Percentiles rank a stretch among this genome's conserved stretches.
These are phyloP conservation scores for Batillaria attramentaria DNA, from an alignment of 1,140 invertebrate species.

Conservation along the genomic window DNA sequence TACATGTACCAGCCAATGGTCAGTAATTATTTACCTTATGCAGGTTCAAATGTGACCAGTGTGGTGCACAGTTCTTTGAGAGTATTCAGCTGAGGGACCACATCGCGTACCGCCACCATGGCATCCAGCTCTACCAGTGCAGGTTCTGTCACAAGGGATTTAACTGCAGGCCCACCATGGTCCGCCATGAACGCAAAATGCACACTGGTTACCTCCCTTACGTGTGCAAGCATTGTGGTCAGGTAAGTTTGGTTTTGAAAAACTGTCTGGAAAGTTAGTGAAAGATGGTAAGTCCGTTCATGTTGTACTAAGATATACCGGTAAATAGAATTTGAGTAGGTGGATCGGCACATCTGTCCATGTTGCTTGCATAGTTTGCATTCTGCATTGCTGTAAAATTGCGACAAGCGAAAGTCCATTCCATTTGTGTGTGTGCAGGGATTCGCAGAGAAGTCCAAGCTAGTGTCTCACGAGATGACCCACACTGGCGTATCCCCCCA, in stretches of 20 bases:
- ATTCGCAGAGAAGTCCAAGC: conserved; percentile 28
- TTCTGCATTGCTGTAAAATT: no score
- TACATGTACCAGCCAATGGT: background rate
- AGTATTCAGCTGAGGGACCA: conserved; percentile 33
- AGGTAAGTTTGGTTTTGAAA: conserved; percentile 65
- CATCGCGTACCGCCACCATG: conserved; percentile 31
- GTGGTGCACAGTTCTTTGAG: conserved; percentile 27
- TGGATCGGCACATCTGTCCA: no score
- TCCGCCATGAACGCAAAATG: conserved; percentile 39
- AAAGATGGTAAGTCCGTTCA: no score
- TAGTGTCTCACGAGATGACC: conserved; percentile 28
- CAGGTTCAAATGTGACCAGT: conserved; percentile 32
- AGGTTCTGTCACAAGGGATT: conserved; percentile 31
- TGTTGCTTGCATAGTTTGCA: no score
- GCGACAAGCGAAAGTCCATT: no score
- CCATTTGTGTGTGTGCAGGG: background rate
- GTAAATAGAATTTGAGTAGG: no score
- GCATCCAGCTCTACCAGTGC: conserved; percentile 32
- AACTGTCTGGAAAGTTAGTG: background rate
- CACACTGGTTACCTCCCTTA: conserved; percentile 37
- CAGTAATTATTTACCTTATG: background rate
- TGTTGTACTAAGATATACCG: background rate
- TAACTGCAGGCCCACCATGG: conserved; percentile 29
- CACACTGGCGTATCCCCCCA: conserved; percentile 40
- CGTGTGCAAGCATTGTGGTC: conserved; percentile 30